Conservation (phyloP, 2,888 invertebrate species). For the Drepana falcataria region DNA sequence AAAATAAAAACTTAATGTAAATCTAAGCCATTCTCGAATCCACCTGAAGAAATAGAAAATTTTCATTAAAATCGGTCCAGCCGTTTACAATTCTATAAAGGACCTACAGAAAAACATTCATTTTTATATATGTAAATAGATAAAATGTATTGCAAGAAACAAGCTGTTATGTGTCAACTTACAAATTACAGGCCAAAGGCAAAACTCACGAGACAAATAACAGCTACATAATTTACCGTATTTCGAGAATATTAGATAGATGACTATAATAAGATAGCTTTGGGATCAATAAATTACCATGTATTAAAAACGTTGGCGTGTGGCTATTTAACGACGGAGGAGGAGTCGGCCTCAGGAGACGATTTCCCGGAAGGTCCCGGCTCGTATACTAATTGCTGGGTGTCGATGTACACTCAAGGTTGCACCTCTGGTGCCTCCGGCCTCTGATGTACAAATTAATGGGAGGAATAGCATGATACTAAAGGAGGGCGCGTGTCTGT, state of each 20-base stretch:
- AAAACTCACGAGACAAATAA: no score
- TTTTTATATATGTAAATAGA: no score
- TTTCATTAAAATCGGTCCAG: no score
- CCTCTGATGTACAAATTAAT: constrained; percentile 22
- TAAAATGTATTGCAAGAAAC: no score
- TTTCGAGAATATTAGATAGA: not conserved
- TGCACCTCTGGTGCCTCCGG: constrained; percentile 17
- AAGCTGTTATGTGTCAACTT: no score
- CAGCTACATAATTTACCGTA: not conserved
- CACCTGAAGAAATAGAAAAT: no score
- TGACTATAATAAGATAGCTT: not conserved
- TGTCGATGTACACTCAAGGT: constrained; percentile 41
- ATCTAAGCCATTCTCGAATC: no score
- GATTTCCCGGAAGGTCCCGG: constrained; percentile 62
- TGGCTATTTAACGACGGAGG: constrained; percentile 11
- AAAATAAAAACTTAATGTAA: no score
- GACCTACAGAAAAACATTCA: no score
- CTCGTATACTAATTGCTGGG: constrained; percentile 52
- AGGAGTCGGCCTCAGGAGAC: constrained; percentile 22
- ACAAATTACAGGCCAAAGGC: no score
- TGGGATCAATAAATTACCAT: not conserved
- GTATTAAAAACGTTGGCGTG: constrained; percentile 1
- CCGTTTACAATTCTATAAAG: no score
- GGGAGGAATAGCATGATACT: not conserved
- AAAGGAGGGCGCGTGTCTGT: constrained; percentile 26